Evolutionary conservation across 2,113 vertebrate species (phyloP).

Genomic region (Pagrus major): DNA sequence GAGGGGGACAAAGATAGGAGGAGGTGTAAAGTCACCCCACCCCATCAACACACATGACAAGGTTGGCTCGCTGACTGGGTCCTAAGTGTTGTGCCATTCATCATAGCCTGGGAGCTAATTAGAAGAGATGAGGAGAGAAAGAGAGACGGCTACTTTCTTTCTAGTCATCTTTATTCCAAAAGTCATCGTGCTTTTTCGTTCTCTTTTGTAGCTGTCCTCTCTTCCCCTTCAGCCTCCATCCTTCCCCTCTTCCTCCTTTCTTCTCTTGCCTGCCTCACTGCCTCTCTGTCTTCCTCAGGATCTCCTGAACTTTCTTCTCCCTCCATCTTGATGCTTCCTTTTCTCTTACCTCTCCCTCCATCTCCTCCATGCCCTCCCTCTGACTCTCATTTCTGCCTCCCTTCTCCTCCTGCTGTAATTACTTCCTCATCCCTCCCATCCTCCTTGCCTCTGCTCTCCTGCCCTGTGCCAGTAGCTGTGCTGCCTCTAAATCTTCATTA

Average conservation of each 20-base stretch:
- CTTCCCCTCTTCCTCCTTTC: background rate
- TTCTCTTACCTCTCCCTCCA: slow-evolving; percentile 13
- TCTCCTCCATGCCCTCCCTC: slow-evolving; percentile 11
- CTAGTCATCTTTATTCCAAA: slow-evolving; percentile 45
- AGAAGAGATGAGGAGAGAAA: slow-evolving; percentile 55
- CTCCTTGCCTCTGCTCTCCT: slow-evolving; percentile 21
- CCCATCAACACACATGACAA: slow-evolving; percentile 82
- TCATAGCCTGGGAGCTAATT: slow-evolving; percentile 79
- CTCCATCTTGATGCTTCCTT: slow-evolving; percentile 2
- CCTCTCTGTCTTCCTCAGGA: background rate
- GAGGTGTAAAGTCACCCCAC: slow-evolving; percentile 59
- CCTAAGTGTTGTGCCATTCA: slow-evolving; percentile 77
- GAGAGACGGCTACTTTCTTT: slow-evolving; percentile 41
- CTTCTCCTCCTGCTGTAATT: slow-evolving; percentile 32
- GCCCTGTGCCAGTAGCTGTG: slow-evolving; percentile 66
- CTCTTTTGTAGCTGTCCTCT: background rate
- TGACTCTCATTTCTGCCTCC: slow-evolving; percentile 31
- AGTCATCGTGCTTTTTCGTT: slow-evolving; percentile 36
- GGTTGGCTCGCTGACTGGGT: slow-evolving; percentile 76
- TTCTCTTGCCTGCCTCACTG: background rate
- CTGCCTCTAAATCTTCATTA: slow-evolving; percentile 89
- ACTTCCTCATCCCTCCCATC: slow-evolving; percentile 27
- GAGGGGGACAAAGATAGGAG: slow-evolving; percentile 43
- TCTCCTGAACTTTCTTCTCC: slow-evolving; percentile 23
- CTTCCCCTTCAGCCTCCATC: slow-evolving; percentile 12